phyloP scores from a whole-genome alignment of 2,113 vertebrate genomes.

The Hemiprocne comata region DNA sequence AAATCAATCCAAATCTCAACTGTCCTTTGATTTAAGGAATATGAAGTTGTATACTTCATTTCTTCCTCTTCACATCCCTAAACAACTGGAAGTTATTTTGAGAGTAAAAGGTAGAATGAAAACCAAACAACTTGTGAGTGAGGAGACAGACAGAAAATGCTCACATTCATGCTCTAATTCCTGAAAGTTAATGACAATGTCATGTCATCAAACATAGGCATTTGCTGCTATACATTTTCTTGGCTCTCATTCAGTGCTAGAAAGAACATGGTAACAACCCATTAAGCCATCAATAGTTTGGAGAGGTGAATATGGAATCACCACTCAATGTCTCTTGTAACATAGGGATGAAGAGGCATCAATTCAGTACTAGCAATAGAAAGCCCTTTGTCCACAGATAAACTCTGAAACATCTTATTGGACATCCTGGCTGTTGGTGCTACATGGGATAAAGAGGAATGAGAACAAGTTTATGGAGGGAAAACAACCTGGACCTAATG shows the following conservation, averaged over 20 bases:
- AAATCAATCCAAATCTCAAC: not conserved
- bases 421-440: not conserved
- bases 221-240: not conserved
- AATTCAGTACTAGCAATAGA: not conserved
- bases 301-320: not conserved
- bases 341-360: not conserved
- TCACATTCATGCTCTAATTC: not conserved
- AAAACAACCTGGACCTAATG: fast-evolving
- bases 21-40: not conserved
- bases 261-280: not conserved
- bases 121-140: not conserved
- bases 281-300: not conserved
- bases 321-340: not conserved
- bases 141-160: not conserved
- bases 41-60: not conserved
- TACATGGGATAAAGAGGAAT: not conserved
- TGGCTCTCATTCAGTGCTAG: not conserved
- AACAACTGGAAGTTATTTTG: not conserved
- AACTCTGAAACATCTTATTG: not conserved
- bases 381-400: not conserved
- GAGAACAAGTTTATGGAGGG: fast-evolving
- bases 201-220: not conserved
- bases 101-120: not conserved
- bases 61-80: not conserved
- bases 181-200: not conserved